phyloP scores from a whole-genome alignment of 92 coral and sea anemone species.

The Epizoanthus fatuus region DNA sequence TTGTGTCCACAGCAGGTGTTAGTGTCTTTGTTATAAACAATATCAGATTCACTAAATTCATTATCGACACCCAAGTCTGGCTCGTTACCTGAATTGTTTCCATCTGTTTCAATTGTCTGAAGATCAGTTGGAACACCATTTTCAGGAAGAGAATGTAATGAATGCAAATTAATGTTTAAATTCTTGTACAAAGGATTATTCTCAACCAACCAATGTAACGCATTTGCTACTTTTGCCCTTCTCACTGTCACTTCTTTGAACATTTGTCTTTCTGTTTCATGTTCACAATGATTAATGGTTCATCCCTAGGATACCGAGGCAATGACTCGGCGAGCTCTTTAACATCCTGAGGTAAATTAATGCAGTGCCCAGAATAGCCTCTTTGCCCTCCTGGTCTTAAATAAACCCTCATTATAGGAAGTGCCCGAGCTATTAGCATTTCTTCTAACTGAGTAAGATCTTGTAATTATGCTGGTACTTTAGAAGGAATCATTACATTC shows the following conservation, averaged over 20 bases:
- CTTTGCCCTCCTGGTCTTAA: too few species aligned
- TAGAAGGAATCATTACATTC: slow-evolving; percentile 51
- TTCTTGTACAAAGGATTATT: slow-evolving; percentile 33
- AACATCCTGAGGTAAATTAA: slow-evolving; percentile 49
- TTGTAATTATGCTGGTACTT: slow-evolving; percentile 37
- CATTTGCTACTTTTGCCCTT: slow-evolving; percentile 42
- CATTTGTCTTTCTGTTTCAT: slow-evolving; percentile 62
- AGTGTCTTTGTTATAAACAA: neutral
- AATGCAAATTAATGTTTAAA: neutral
- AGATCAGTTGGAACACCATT: slow-evolving; percentile 52
- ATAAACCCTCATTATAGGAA: too few species aligned
- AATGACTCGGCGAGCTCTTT: slow-evolving; percentile 48
- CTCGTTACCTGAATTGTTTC: neutral
- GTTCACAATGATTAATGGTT: slow-evolving; percentile 47
- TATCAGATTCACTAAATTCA: neutral
- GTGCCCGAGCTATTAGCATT: neutral
- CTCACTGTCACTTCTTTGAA: slow-evolving; percentile 61
- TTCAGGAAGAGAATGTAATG: slow-evolving; percentile 44
- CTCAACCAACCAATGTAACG: slow-evolving; percentile 35
- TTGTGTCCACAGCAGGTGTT: too few species aligned
- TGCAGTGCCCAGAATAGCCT: too few species aligned
- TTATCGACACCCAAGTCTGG: neutral
- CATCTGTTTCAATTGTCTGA: slow-evolving; percentile 7
- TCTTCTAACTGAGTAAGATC: slow-evolving; percentile 38
- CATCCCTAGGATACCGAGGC: slow-evolving; percentile 51